These are phyloP conservation scores for Poeciliopsis presidionis DNA, from an alignment of 2,797 vertebrate genomes.

Conservation along the genomic window DNA sequence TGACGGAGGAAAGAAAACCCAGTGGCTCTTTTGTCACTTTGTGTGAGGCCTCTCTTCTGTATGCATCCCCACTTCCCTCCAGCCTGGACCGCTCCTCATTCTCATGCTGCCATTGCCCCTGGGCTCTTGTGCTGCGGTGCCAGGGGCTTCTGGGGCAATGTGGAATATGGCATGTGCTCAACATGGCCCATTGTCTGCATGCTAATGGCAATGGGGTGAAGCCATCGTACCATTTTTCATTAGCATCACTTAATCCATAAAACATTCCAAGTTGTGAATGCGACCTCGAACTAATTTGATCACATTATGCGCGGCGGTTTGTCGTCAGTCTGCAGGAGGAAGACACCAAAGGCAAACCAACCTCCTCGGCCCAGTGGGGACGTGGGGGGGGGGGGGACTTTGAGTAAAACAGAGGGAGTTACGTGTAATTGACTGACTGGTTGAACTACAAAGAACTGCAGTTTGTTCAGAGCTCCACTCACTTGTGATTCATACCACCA, in stretches of 20 bases:
- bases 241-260: constrained; percentile 66
- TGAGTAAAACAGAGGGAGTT: constrained; percentile 27
- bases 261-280: constrained; percentile 58
- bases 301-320: constrained; percentile 46
- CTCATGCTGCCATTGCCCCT: constrained; percentile 81
- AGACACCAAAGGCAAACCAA: constrained; percentile 24
- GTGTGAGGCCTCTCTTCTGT: constrained; percentile 83
- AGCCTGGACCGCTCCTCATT: constrained; percentile 75
- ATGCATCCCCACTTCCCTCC: constrained; percentile 77
- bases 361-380: constrained; percentile 17
- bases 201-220: constrained; percentile 72
- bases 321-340: constrained; percentile 16
- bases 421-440: constrained; percentile 39
- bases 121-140: constrained; percentile 77
- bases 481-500: constrained; percentile 43
- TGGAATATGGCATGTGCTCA: constrained; percentile 76
- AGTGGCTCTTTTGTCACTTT: constrained; percentile 79
- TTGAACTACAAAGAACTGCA: constrained; percentile 43
- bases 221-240: constrained; percentile 69
- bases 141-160: constrained; percentile 77
- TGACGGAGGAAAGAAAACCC: constrained; percentile 69
- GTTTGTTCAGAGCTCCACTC: constrained; percentile 33
- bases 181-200: constrained; percentile 77
- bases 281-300: constrained; percentile 60
- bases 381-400: constrained; percentile 22